Evolutionary conservation across 2,113 vertebrate genomes (phyloP), one percentile per base, ranked within the genome.

Genomic region (Astur gentilis): DNA sequence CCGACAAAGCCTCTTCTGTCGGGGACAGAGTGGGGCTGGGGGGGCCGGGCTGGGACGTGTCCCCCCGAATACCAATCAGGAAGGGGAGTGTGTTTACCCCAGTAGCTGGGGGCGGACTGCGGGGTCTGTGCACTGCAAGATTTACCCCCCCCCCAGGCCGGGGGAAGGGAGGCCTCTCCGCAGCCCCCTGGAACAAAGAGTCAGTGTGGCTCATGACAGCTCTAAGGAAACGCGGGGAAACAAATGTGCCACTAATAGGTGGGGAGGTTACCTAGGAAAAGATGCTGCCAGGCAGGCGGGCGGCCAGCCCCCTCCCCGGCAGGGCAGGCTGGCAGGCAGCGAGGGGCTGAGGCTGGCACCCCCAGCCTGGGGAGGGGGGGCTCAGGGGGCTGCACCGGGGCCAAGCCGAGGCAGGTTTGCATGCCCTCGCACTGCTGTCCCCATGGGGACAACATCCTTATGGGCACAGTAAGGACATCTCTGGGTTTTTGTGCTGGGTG

Each of bases 161-260:
- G 72, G 93, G 91, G 77, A 83, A 69, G 40, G 44, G 89, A 58
- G 84, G 89, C 91, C 96, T 79, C 38, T 3, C 38, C 1, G 11
- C 83, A 83, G 65, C 71, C 87, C 90, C 79, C 3, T 8, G 64
- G 77, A 97, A 97, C 96, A 97, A 97, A 97, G 96, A 96, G 91
- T 97, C 94, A 97, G 95, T 97, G 97, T 97, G 94, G 90, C 91
- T 95, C 6, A 29, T 96, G 97, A 97, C 96, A 97, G 97, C 96
- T 96, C 94, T 90, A 97, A 95, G 97, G 96, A 96, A 95, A 94
- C 49, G 25, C 45, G 1, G 88, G 91, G 81, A 97, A 96, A 97
- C 96, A 97, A 97, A 97, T 97, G 96, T 96, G 94, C 77, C 90
- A 75, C 97, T 97, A 96, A 97, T 97, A 96, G 96, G 96, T 97